A percentile compares a stretch with the other conserved stretches of the same genome.
phyloP scores from a whole-genome alignment of 2,888 invertebrate genomes.

The Drosophila quinaria region DNA sequence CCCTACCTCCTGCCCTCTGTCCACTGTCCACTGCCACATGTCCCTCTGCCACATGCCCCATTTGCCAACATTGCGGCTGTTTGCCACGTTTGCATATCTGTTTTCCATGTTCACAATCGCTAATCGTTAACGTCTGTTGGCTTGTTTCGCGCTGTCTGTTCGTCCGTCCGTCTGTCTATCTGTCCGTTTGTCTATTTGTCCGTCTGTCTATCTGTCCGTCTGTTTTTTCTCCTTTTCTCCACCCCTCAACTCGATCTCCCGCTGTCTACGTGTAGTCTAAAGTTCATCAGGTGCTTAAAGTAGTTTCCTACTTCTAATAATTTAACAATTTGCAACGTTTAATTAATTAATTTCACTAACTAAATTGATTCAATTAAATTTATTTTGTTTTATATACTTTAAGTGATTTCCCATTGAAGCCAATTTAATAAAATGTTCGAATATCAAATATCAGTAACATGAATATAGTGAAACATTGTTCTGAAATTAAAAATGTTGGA shows the following conservation, averaged over 20 bases:
- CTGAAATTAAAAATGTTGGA: too few species aligned
- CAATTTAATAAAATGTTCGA: too few species aligned
- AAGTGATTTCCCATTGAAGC: too few species aligned
- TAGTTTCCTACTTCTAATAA: background rate
- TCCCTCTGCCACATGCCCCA: slow-evolving; percentile 34
- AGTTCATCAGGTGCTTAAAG: slow-evolving; percentile 7
- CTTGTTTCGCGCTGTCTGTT: slow-evolving; percentile 4
- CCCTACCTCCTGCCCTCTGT: slow-evolving; percentile 6
- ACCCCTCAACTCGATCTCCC: background rate
- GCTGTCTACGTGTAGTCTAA: slow-evolving; percentile 15
- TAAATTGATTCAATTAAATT: background rate
- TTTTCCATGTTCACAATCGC: slow-evolving; percentile 75
- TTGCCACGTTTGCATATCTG: slow-evolving; percentile 78
- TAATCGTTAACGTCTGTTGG: slow-evolving; percentile 65
- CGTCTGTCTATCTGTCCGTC: background rate
- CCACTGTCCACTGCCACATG: slow-evolving; percentile 5
- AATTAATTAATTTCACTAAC: background rate
- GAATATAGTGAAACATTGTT: too few species aligned
- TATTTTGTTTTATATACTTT: background rate
- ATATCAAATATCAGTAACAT: too few species aligned
- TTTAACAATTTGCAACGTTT: background rate
- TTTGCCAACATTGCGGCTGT: slow-evolving; percentile 60
- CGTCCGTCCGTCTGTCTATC: background rate
- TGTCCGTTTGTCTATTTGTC: background rate
- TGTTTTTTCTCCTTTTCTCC: background rate